Percentiles rank a stretch among this genome's conserved stretches.
Evolutionary conservation across 2,113 vertebrate genomes (phyloP).

Genomic region (Prunella fulvescens): DNA sequence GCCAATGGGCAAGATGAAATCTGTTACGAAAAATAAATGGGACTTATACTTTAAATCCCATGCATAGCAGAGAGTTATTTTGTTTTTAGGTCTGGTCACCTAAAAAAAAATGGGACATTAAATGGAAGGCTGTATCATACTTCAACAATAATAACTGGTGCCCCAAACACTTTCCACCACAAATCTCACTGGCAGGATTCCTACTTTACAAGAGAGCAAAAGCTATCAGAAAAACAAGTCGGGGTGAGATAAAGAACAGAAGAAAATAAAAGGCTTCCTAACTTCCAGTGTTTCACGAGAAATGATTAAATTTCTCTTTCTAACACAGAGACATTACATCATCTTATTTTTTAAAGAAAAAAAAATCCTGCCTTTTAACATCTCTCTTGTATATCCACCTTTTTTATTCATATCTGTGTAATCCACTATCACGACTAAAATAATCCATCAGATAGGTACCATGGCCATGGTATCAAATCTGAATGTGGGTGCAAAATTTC

Average conservation of each 20-base stretch:
- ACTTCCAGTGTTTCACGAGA: neutral
- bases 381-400: neutral
- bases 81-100: neutral
- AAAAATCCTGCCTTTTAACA: neutral
- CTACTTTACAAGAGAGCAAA: neutral
- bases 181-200: neutral
- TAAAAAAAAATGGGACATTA: neutral
- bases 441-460: neutral
- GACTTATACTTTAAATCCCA: neutral
- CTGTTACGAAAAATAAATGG: neutral
- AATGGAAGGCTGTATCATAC: neutral
- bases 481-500: neutral
- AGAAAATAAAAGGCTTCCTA: neutral
- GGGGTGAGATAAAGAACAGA: neutral
- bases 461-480: neutral
- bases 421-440: neutral
- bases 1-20: neutral
- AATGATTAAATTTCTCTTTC: neutral
- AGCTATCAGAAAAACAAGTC: neutral
- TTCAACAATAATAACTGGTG: neutral
- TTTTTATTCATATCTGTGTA: neutral
- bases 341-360: neutral
- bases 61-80: neutral
- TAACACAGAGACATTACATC: neutral
- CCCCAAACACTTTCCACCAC: neutral